A percentile compares a stretch with the other conserved stretches of the same genome.
phyloP scores from a whole-genome alignment of 2,888 invertebrate genomes.

The Amphipoea oculea region DNA sequence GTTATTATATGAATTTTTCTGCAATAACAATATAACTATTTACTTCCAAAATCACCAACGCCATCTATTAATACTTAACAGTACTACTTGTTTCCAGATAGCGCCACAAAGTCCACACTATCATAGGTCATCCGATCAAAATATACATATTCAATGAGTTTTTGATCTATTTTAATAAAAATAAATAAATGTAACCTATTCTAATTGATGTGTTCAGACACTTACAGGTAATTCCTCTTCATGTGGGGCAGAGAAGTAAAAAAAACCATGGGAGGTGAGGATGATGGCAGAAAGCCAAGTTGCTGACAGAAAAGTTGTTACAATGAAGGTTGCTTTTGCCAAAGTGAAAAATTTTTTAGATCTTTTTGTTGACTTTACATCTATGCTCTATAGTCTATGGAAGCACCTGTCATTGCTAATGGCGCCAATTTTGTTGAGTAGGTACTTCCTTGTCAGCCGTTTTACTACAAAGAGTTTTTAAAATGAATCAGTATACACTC shows the following conservation, averaged over 20 bases:
- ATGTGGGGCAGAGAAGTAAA: conserved; percentile 54
- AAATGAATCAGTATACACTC: background rate
- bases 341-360: background rate
- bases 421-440: background rate
- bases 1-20: background rate
- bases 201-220: conserved; percentile 76
- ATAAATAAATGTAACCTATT: conserved; percentile 57
- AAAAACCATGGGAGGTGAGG: background rate
- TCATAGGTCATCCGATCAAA: conserved; percentile 34
- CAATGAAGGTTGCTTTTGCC: background rate
- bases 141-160: conserved; percentile 64
- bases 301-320: background rate
- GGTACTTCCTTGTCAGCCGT: background rate
- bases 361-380: background rate
- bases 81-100: background rate
- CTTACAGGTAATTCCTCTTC: conserved; percentile 71
- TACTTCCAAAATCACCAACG: background rate
- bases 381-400: background rate
- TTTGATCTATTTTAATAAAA: conserved; percentile 69
- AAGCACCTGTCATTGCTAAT: background rate
- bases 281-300: background rate
- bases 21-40: background rate
- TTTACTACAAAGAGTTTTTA: background rate
- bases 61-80: conserved; percentile 29
- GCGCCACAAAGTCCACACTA: conserved; percentile 19